Evolutionary conservation across 2,888 invertebrate species (phyloP), one percentile per base, ranked within the genome.

Genomic region (Halictus ligatus): DNA sequence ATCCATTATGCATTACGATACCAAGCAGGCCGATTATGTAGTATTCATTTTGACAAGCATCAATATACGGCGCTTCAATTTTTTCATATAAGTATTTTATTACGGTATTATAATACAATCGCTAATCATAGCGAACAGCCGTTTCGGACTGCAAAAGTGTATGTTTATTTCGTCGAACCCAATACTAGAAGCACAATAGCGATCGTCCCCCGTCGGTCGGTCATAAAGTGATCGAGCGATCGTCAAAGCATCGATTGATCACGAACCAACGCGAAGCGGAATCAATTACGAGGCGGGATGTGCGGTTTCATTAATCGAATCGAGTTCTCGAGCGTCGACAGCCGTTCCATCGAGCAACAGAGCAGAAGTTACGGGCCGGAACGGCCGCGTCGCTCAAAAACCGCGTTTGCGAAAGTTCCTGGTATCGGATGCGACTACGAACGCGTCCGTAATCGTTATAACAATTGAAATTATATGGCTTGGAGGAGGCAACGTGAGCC

Each of bases 401-500:
- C 40, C 21, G 29, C 12, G 12, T 29, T 4, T 25, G 43, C 21
- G 25, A 71, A 58, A 78, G 58, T 75, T 75, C 29, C 21, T 1
- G 18, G 15, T n/a, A 18, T 76, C 29, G 21, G 29, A 40, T 58
- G 58, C 43, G 64, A 29, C 80, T 43, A 40, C 50, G 29, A 54
- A 21, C 69, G 40, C 67, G 60, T 29, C 8, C 48, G 48, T 50
- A 72, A 73, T 29, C 50, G 78, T 21, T 25, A 73, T 67, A 73
- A 82, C 81, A 74, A 82, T 78, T 43, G 83, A 73, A 82, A 84
- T 82, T 76, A 84, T 67, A 78, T 29, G 21, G 29, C 18, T 58
- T 21, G n/a, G 46, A n/a, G 40, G 60, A 5, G 18, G 40, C 50
- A 35, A 29, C 15, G 40, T 18, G 15, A 18, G 13, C 40, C 29